Conservation (phyloP, 2,888 invertebrate species). For the Drosophila peninsularis region DNA sequence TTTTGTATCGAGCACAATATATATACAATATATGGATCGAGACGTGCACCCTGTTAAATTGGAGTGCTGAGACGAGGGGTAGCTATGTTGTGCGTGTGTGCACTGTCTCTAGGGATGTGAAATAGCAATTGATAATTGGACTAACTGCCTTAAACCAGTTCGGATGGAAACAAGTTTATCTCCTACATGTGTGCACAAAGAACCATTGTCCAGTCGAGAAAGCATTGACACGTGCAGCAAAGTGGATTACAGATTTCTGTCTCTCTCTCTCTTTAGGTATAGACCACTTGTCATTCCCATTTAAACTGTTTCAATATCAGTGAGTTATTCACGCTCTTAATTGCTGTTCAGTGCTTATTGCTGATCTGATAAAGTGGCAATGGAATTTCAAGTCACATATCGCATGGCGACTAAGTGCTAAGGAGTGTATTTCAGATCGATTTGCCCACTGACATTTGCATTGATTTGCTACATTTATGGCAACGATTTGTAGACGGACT, state of each 20-base stretch:
- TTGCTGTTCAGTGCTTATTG: background rate
- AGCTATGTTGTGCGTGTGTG: too few relatives aligned
- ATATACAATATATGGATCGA: conserved; percentile 1
- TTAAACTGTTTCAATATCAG: background rate
- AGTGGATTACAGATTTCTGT: background rate
- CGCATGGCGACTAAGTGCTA: background rate
- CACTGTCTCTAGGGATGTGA: too few relatives aligned
- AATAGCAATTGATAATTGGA: background rate
- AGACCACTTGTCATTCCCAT: background rate
- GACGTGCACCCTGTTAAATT: background rate
- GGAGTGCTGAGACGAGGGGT: background rate
- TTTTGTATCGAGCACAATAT: conserved; percentile 21
- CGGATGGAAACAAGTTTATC: background rate
- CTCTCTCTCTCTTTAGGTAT: background rate
- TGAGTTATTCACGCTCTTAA: background rate
- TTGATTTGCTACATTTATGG: conserved; percentile 38
- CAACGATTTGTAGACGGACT: conserved; percentile 18
- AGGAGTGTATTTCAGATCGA: conserved; percentile 12
- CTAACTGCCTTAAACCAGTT: background rate
- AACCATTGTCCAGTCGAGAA: background rate
- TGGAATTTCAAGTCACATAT: conserved; percentile 12
- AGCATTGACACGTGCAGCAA: background rate
- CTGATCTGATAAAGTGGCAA: background rate
- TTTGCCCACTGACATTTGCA: background rate
- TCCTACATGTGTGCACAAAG: background rate